Evolutionary conservation across 2,113 vertebrate species (phyloP).

Genomic region (Octodon degus): DNA sequence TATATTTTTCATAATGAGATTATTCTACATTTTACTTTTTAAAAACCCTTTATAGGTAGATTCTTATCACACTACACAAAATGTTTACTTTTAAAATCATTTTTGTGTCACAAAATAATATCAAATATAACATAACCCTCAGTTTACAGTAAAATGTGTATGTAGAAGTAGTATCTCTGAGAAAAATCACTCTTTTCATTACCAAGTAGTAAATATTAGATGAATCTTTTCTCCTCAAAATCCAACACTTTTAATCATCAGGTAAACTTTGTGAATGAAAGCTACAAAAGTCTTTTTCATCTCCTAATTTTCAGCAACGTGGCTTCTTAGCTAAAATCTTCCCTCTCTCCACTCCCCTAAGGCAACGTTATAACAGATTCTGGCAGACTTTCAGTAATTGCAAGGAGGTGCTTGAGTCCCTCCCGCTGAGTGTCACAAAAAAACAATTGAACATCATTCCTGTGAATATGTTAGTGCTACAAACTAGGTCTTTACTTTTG

Average conservation of each 20-base stretch:
- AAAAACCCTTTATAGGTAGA: neutral
- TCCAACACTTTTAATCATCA: constrained; percentile 18
- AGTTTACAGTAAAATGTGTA: neutral
- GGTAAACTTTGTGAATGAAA: neutral
- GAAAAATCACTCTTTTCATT: neutral
- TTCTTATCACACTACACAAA: neutral
- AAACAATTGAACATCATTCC: constrained; percentile 78
- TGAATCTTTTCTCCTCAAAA: neutral
- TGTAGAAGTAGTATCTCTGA: neutral
- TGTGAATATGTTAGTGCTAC: constrained; percentile 58
- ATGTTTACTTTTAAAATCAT: neutral
- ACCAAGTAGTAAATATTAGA: constrained; percentile 8
- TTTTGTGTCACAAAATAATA: neutral
- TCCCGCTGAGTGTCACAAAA: constrained; percentile 67
- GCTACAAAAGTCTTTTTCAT: constrained; percentile 8
- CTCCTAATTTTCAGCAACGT: constrained; percentile 55
- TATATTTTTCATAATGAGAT: neutral
- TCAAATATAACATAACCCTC: neutral
- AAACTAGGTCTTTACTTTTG: constrained; percentile 73
- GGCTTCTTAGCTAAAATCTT: constrained; percentile 56
- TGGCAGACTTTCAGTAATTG: constrained; percentile 70
- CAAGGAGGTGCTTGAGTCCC: constrained; percentile 57
- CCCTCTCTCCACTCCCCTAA: constrained; percentile 63
- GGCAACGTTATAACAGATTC: constrained; percentile 69
- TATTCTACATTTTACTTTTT: neutral